Conservation (phyloP, 2,888 invertebrate genomes). For the Zootermopsis nevadensis region DNA sequence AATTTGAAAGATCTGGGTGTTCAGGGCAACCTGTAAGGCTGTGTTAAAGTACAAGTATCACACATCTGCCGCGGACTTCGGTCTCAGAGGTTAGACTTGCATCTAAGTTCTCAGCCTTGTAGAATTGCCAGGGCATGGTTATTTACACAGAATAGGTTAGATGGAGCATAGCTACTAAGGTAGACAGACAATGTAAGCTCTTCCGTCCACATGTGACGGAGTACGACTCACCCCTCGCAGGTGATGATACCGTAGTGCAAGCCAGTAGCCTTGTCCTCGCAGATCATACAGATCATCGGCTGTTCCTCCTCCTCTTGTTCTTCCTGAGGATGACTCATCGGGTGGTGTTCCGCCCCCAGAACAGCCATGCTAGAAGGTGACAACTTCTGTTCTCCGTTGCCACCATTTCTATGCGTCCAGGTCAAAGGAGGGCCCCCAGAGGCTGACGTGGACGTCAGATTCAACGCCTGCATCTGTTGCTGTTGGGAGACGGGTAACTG, state of each 20-base stretch:
- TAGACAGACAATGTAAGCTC: no score
- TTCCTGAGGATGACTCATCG: slow-evolving; percentile 53
- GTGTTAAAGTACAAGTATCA: no score
- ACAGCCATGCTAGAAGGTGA: slow-evolving; percentile 57
- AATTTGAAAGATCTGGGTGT: no score
- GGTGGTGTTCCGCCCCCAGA: slow-evolving; percentile 43
- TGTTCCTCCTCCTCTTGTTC: slow-evolving; percentile 82
- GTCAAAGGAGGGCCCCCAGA: slow-evolving; percentile 58
- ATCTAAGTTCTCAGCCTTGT: neutral
- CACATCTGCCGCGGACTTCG: no score
- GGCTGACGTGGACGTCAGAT: slow-evolving; percentile 64
- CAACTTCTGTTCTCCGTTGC: slow-evolving; percentile 50
- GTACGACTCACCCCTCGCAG: slow-evolving; percentile 85
- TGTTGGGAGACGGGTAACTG: slow-evolving; percentile 87
- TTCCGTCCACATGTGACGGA: no score
- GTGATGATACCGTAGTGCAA: slow-evolving; percentile 99
- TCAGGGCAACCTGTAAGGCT: no score
- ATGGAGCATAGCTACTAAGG: neutral
- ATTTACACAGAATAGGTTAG: slow-evolving; percentile 10
- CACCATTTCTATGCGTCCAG: slow-evolving; percentile 53
- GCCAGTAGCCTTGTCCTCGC: slow-evolving; percentile 97
- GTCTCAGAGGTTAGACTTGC: no score
- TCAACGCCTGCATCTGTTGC: slow-evolving; percentile 82
- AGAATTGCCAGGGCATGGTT: neutral
- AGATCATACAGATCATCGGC: slow-evolving; percentile 98